Base-by-base conservation (phyloP, 1,140 invertebrate genomes). In the Andricus grossulariae region DNA sequence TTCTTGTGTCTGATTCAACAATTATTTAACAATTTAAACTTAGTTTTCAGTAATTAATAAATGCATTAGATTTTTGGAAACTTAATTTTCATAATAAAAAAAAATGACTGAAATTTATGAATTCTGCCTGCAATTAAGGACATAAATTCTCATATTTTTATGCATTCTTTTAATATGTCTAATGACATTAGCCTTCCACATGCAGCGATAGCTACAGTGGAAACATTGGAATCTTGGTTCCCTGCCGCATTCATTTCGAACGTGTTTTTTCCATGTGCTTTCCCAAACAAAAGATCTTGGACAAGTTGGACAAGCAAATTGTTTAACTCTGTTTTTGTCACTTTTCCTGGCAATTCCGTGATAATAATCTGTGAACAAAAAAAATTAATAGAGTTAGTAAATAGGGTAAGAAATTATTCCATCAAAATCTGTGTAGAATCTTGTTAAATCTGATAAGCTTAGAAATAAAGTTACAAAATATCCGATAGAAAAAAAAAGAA, bases 141-240 rank as follows among this genome's bases (percentile, higher is more conserved):
- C 80, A 18, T 70, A 76, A 39, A 72, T 71, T 15, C 66, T 70
- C 21, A 51, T 50, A 18, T 78, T 60, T 45, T 75, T 76, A 50
- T 88, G 87, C 76, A 79, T 82, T 57, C 85, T 84, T 25, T 57
- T 80, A 0, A 85, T 70, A 21, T 85, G 84, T 3, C 76, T 78
- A 0, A 82, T 52, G 6, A 89, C 78, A 54, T 89, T 87, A n/a
- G 79, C 75, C 21, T 85, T 85, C 76, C 87, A 88, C 45, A 88
- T 87, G 79, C 81, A 82, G 7, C 73, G 72, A 32, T 87, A 88
- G 10, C 84, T 77, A 76, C 91, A 92, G 57, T 88, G 85, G 0
- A 86, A 86, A 72, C 90, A 92, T n/a, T 87, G 82, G 75, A 90
- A 91, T 21, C 86, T 81, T 1, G 91, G 89, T n/a, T 88, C 85